Evolutionary conservation across 2,113 vertebrate genomes (phyloP), one percentile per base, ranked within the genome.

Genomic region (Ciconia boyciana): DNA sequence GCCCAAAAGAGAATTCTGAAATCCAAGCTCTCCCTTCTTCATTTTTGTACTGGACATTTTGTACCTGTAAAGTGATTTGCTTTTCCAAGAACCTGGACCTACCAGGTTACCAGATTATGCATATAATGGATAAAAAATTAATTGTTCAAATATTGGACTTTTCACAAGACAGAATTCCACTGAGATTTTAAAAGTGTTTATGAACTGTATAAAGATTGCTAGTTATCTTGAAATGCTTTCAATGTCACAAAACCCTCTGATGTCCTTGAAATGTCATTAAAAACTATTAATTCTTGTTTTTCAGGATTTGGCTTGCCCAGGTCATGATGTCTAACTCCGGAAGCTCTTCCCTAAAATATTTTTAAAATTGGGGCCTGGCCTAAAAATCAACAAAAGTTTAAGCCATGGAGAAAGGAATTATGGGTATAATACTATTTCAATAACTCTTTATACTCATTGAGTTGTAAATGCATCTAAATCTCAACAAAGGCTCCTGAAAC

Each of bases 211-310:
- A 70, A 49, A 4, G 4, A 52, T 29, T 3, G 7, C 20, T 88
- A 52, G 15, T 28, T 76, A 41, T 22, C 26, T n/a, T 60, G 44
- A 78, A 87, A 64, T 46, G 5, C 61, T 89, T 89, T 62, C 15
- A 79, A 20, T 39, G 8, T 22, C 36, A 88, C 8, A 36, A 83
- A 58, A 0, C 1, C 1, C 11, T 6, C 5, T 3, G 16, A 74
- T 44, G 4, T 48, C 65, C 41, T 62, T 70, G 60, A 88, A 92
- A 89, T 61, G 5, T 43, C 48, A 64, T 28, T 76, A n/a, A 75
- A 15, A 79, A 79, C 9, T 64, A 44, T 43, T 54, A 54, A 72
- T 83, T 74, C 10, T 41, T 86, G 5, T 3, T 43, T 87, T 32
- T n/a, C 13, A 44, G 20, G 13, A 46, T 82, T 93, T 94, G 31